Base-by-base conservation (phyloP, 2,113 vertebrate species). In the Hypomesus transpacificus region DNA sequence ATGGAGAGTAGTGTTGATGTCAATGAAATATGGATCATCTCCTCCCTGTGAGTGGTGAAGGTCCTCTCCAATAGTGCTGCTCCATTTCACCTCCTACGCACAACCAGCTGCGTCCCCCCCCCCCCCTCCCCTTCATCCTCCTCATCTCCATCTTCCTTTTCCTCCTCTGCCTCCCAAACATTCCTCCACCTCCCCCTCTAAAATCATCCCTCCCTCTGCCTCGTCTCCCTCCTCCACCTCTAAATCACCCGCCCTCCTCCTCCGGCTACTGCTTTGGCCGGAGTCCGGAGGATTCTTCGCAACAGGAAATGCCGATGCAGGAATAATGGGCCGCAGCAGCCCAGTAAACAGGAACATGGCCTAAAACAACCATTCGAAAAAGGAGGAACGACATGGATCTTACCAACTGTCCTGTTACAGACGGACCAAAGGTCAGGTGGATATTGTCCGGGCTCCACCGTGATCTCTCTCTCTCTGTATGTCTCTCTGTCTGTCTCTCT, bases 1-100 rank as follows among this genome's bases (percentile, higher is more conserved):
- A 60, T 20, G 46, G 57, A 4, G 20, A 26, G 17, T 4, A 26
- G 67, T 28, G 16, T 3, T 13, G 52, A 53, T 58, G 50, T 21
- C 86, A 84, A 89, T 89, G 80, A 89, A 89, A 88, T 88, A 89
- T 87, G 82, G 84, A 87, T 90, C 83, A 88, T 88, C 82, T 83
- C 84, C 83, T 83, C 75, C 82, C 82, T 78, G 77, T 84, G 75
- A 80, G 80, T 80, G 78, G 75, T 71, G 87, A 85, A 86, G 79
- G 80, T 79, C 70, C 75, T 70, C 82, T 77, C 82, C 81, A 77
- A 72, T 58, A 58, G 56, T 1, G 31, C 31, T 34, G 31, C 31
- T 6, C 72, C 75, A 75, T 78, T 78, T 74, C 73, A 73, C 76
- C 78, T 80, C 79, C 83, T 82, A 85, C 81, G 80, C 81, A 78